Evolutionary conservation across 2,888 invertebrate genomes (phyloP).

Genomic region (Scaptomyza cyrtandrae): DNA sequence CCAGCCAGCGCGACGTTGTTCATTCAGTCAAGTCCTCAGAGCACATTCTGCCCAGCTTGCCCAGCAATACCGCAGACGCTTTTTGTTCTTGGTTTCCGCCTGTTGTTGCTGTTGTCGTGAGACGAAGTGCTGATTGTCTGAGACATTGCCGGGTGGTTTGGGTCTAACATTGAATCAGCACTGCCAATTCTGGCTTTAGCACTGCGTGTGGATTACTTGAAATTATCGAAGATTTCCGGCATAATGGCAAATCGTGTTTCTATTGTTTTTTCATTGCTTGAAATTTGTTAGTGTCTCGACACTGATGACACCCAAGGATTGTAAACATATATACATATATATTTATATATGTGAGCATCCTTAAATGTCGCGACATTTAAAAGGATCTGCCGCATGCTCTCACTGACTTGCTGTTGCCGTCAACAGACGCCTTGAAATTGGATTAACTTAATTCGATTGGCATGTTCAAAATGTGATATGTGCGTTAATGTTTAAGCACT

Average conservation of each 20-base stretch:
- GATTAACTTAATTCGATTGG: constrained; percentile 41
- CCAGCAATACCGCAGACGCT: constrained; percentile 46
- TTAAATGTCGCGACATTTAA: constrained; percentile 29
- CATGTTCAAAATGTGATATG: constrained; percentile 30
- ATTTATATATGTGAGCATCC: not conserved
- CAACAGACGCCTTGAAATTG: constrained; percentile 31
- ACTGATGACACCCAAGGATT: constrained; percentile 49
- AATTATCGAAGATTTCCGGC: constrained; percentile 78
- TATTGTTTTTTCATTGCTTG: constrained; percentile 67
- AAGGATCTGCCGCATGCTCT: constrained; percentile 10
- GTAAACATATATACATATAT: constrained; percentile 31
- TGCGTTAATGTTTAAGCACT: constrained; percentile 25
- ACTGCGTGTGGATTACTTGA: constrained; percentile 63
- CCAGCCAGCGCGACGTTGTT: constrained; percentile 38
- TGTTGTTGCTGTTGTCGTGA: constrained; percentile 21
- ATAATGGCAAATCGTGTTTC: constrained; percentile 69
- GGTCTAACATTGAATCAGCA: constrained; percentile 46
- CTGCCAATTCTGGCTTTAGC: constrained; percentile 28
- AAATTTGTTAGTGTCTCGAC: constrained; percentile 59
- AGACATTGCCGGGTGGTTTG: constrained; percentile 33
- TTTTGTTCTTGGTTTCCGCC: constrained; percentile 42
- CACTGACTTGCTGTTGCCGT: not conserved
- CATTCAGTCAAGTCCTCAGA: constrained; percentile 59
- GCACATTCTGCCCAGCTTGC: constrained; percentile 11
- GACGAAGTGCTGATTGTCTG: constrained; percentile 59